phyloP scores from a whole-genome alignment of 2,113 vertebrate species.

The Neolamprologus devosi region DNA sequence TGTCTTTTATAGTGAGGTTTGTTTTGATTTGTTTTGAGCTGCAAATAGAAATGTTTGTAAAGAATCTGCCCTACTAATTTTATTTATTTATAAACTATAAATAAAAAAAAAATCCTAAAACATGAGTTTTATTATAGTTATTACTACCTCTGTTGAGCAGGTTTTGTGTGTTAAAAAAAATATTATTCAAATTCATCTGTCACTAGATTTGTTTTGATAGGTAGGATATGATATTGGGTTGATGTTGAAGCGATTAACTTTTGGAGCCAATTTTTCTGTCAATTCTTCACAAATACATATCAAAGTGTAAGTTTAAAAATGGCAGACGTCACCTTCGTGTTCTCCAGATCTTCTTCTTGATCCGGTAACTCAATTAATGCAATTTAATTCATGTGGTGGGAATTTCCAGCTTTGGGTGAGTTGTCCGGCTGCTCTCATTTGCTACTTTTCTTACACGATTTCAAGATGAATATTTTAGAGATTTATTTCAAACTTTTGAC shows the following conservation, averaged over 20 bases:
- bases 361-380: background rate
- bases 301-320: background rate
- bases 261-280: background rate
- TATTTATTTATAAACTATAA: background rate
- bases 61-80: background rate
- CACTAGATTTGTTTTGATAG: background rate
- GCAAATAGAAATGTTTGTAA: background rate
- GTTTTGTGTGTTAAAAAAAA: background rate
- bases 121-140: background rate
- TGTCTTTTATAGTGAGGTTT: background rate
- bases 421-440: background rate
- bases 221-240: background rate
- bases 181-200: fast-evolving
- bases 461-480: background rate
- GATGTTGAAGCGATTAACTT: background rate
- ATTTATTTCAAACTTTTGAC: background rate
- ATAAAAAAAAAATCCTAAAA: background rate
- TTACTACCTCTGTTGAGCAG: background rate
- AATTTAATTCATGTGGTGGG: background rate
- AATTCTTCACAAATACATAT: background rate
- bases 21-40: background rate
- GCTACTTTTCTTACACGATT: background rate
- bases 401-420: background rate
- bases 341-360: background rate
- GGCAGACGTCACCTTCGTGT: fast-evolving